Percentiles rank a stretch among this genome's conserved stretches.
Evolutionary conservation across 2,113 vertebrate species (phyloP).

Genomic region (Herpetotheres cachinnans): DNA sequence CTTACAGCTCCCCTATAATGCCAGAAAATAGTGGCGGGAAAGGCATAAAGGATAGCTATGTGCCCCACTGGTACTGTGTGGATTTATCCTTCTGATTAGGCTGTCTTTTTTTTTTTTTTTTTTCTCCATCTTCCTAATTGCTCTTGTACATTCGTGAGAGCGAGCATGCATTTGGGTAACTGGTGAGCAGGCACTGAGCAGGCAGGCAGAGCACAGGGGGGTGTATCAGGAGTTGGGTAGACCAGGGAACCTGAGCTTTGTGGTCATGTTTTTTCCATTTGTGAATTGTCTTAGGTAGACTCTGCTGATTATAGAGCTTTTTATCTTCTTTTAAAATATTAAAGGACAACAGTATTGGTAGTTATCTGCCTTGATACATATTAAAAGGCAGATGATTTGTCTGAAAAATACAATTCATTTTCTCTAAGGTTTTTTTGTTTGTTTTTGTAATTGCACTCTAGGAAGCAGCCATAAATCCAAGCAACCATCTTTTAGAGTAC

Average conservation of each 20-base stretch:
- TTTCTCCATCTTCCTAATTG: background rate
- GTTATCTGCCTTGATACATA: background rate
- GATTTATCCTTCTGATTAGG: background rate
- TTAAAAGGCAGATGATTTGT: background rate
- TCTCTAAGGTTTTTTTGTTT: background rate
- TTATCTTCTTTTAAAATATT: background rate
- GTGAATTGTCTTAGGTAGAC: background rate
- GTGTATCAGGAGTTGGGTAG: background rate
- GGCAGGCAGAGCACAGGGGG: accelerated
- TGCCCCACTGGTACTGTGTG: background rate
- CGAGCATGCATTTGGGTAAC: accelerated
- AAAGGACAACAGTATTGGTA: background rate
- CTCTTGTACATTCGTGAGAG: background rate
- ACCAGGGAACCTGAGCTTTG: background rate
- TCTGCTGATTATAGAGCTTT: background rate
- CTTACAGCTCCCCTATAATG: background rate
- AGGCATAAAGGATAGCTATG: background rate
- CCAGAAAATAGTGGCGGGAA: background rate
- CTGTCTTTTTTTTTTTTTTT: background rate
- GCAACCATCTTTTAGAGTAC: background rate
- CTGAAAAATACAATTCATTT: background rate
- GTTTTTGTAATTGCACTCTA: background rate
- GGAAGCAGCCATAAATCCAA: background rate
- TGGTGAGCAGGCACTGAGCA: background rate
- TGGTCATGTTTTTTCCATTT: background rate